Base-by-base conservation (phyloP, 2,888 invertebrate species). In the Hirtodrosophila trivittata region DNA sequence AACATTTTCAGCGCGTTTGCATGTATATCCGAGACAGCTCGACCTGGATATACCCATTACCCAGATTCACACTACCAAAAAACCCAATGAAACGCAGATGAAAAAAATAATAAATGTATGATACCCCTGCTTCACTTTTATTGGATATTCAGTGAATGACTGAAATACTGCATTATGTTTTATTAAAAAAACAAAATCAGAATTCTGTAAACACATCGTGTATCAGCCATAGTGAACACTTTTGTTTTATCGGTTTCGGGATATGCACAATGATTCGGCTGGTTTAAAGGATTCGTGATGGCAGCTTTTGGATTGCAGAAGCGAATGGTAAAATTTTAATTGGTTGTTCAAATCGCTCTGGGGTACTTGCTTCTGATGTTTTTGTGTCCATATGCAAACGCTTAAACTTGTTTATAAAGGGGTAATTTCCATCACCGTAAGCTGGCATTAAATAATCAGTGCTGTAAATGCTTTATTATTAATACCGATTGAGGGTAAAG, bases 251-350 rank as follows among this genome's bases (percentile, higher is more conserved):
- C 25, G 55, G 50, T 55, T 13, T 10, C 25, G 21, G 32, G 39
- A 28, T 1, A 13, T 7, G 13, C 13, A 25, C 21, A 10, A 8
- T 10, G 7, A 8, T 3, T 32, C 37, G 33, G 10, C 51, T 26
- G 30, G 14, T n/a, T 32, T 47, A 46, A 39, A 5, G 18, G 49
- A 8, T 25, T 45, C 50, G 50, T 50, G 65, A 30, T 38, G 39
- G 50, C 18, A n/a, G 54, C 59, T 66, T 66, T 62, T 63, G 60
- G 69, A 69, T 72, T 65, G 56, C 51, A 59, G 59, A 9, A 9
- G 5, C 28, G 38, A 75, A 70, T 75, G 2, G 51, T 75, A 56
- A 55, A 73, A 73, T 76, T 70, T 70, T 67, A 70, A 72, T 73
- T 58, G 63, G 73, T 64, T 75, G 47, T 69, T 72, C 62, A 51